Evolutionary conservation across 2,113 vertebrate species (phyloP).

Genomic region (Catharus fuscescens): DNA sequence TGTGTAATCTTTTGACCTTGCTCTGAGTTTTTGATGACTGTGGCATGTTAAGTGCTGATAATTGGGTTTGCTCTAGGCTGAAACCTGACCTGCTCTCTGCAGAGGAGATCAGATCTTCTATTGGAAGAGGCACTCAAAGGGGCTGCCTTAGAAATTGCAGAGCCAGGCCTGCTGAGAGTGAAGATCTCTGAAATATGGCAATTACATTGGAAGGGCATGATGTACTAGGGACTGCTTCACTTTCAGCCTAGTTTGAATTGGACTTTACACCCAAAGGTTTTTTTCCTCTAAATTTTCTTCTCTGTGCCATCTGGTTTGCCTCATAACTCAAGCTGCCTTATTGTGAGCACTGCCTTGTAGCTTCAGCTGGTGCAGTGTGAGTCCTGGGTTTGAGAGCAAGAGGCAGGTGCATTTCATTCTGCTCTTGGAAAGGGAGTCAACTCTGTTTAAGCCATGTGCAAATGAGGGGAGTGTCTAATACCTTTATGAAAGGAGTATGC

Average conservation of each 20-base stretch:
- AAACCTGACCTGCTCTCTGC: conserved; percentile 29
- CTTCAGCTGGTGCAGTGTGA: not conserved
- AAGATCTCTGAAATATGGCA: not conserved
- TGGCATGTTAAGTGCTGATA: conserved; percentile 41
- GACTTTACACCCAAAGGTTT: not conserved
- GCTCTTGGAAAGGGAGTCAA: not conserved
- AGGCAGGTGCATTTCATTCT: not conserved
- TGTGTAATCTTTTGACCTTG: conserved; percentile 32
- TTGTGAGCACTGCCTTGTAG: not conserved
- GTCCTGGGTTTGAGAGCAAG: not conserved
- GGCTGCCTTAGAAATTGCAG: not conserved
- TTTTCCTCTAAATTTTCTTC: not conserved
- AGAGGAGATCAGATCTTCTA: not conserved
- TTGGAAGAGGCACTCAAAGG: not conserved
- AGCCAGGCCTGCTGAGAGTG: not conserved
- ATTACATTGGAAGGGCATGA: not conserved
- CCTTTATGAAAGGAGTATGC: not conserved
- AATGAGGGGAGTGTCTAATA: not conserved
- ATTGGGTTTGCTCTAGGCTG: conserved; percentile 33
- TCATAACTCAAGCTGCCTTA: not conserved
- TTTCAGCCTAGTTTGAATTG: not conserved
- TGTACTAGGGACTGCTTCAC: not conserved
- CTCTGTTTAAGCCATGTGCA: not conserved
- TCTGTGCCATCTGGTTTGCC: not conserved
- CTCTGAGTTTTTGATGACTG: conserved; percentile 10